Evolutionary conservation across 2,113 vertebrate species (phyloP).

Genomic region (Myanophis thanlyinensis): DNA sequence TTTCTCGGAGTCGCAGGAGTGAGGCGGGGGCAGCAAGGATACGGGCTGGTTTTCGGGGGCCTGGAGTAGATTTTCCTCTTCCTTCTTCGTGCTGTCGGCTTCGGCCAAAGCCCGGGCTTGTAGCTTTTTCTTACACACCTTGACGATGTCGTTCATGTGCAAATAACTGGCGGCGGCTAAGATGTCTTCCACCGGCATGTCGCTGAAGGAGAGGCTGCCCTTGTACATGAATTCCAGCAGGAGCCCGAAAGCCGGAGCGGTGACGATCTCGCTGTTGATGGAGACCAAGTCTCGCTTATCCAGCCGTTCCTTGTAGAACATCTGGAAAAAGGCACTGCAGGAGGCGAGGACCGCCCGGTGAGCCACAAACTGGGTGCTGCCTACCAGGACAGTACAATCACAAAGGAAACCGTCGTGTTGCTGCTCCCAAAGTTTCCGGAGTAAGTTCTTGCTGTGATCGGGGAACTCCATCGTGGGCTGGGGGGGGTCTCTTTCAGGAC

Average conservation of each 20-base stretch:
- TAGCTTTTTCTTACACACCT: conserved; percentile 88
- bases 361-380: conserved; percentile 82
- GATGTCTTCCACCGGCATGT: conserved; percentile 88
- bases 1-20: conserved; percentile 33
- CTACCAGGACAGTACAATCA: conserved; percentile 89
- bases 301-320: conserved; percentile 87
- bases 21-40: neutral
- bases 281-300: conserved; percentile 76
- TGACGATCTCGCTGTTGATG: conserved; percentile 91
- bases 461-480: conserved; percentile 85
- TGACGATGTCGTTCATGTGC: conserved; percentile 95
- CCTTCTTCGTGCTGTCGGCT: conserved; percentile 91
- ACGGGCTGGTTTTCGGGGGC: conserved; percentile 18
- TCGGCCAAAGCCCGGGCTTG: conserved; percentile 84
- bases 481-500: neutral
- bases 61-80: conserved; percentile 68
- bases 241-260: conserved; percentile 84
- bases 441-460: conserved; percentile 86
- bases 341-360: conserved; percentile 90
- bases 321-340: conserved; percentile 93
- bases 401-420: conserved; percentile 90
- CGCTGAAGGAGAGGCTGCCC: conserved; percentile 80
- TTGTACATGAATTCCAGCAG: conserved; percentile 94
- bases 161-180: conserved; percentile 92
- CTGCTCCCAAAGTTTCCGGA: conserved; percentile 85